These are phyloP conservation scores for Maconellicoccus hirsutus DNA, from an alignment of 1,140 invertebrate species.

Conservation along the genomic window DNA sequence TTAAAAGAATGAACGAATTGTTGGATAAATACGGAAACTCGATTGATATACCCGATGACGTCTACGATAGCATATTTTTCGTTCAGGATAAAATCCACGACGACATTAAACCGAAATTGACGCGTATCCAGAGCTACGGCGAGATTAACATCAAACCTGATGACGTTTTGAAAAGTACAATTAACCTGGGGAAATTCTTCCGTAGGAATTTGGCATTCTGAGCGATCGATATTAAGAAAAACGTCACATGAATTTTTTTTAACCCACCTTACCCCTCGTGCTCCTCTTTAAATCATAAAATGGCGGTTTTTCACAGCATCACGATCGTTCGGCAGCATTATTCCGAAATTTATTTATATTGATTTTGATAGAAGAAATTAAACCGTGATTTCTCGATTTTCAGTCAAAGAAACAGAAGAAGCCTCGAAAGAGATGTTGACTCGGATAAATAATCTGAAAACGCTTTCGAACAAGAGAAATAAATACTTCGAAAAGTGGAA, in stretches of 20 bases:
- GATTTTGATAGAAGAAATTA: no score
- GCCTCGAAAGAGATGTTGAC: conserved; percentile 30
- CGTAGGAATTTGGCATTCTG: no score
- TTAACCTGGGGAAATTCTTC: no score
- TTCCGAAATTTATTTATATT: no score
- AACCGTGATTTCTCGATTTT: no score
- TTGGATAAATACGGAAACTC: conserved; percentile 30
- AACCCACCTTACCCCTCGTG: no score
- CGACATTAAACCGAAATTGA: conserved; percentile 12
- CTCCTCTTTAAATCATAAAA: no score
- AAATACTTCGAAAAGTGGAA: conserved; percentile 48
- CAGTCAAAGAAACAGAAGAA: conserved; percentile 30
- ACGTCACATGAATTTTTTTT: no score
- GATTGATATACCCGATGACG: conserved; percentile 24
- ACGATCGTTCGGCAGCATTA: no score
- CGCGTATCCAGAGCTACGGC: not conserved
- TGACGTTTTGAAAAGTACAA: not conserved
- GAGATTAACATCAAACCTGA: not conserved
- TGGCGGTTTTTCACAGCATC: no score
- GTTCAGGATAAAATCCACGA: conserved; percentile 32
- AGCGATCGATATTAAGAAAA: no score
- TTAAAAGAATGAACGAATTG: conserved; percentile 26
- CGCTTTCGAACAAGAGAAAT: conserved; percentile 37
- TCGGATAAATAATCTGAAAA: conserved; percentile 23
- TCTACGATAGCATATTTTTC: conserved; percentile 27